Evolutionary conservation across 2,113 vertebrate species (phyloP), one percentile per base, ranked within the genome.

Genomic region (Myxocyprinus asiaticus): DNA sequence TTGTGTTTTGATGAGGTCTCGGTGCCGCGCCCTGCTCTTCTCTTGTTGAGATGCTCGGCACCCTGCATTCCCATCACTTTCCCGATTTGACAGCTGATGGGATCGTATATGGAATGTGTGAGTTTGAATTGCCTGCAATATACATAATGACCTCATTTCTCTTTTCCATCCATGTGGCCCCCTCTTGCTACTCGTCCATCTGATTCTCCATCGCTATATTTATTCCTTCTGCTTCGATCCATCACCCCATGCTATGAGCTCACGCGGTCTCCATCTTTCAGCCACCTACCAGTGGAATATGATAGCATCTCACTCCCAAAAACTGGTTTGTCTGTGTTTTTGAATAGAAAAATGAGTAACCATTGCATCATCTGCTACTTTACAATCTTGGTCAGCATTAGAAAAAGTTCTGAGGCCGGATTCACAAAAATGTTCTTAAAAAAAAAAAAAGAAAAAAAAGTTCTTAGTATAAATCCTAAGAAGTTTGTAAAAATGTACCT

Each of bases 1-100:
- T 92, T 91, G 90, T 90, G 86, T 92, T 92, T 91, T 92, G 86
- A 92, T 91, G 90, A 91, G 89, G 85, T 92, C 88, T 89, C 87
- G 87, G 88, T 86, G 85, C 87, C 84, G 80, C 55, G 61, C 87
- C 82, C 81, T 80, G 84, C 89, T 89, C 85, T 83, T 84, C 83
- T 82, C 87, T 89, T 83, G 88, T 88, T 89, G 86, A 90, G 89
- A 90, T 87, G 89, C 86, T 83, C 76, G 79, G 86, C 82, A 73
- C 85, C 88, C 86, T 81, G 88, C 89, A 89, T 92, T 85, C 85
- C 86, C 84, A 85, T 90, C 84, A 83, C 89, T 88, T 89, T 90
- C 86, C 84, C 90, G 91, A 88, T 92, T 90, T 92, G 92, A 91
- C 91, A 90, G 88, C 78, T 91, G 91, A 92, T 92, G 89, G 90